These are phyloP conservation scores for Craseonycteris thonglongyai DNA, from an alignment of 2,113 vertebrate genomes.

Conservation along the genomic window DNA sequence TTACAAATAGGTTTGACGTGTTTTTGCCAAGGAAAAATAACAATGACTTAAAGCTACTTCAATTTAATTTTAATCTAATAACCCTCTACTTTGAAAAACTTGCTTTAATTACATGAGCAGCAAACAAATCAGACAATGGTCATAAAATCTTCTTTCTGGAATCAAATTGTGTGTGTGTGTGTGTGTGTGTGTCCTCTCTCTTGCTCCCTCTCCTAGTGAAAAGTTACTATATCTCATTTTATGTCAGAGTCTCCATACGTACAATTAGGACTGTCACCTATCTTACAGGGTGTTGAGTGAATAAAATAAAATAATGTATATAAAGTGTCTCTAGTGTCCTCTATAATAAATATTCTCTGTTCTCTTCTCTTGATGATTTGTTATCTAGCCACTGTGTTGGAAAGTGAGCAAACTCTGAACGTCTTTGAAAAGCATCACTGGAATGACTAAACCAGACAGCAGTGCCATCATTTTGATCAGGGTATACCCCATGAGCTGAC, in stretches of 20 bases:
- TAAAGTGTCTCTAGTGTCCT: not conserved
- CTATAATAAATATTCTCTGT: not conserved
- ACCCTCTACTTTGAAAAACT: not conserved
- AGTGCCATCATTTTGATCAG: not conserved
- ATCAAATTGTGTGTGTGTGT: not conserved
- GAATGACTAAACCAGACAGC: not conserved
- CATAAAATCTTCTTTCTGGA: not conserved
- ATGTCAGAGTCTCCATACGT: not conserved
- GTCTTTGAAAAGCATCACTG: not conserved
- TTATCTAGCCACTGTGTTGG: not conserved
- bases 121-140: not conserved
- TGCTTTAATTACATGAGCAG: not conserved
- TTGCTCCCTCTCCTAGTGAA: not conserved
- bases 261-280: not conserved
- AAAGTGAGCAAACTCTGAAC: not conserved
- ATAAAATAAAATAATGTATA: not conserved
- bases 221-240: not conserved
- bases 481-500: not conserved
- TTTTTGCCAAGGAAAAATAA: not conserved
- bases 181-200: not conserved
- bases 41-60: not conserved
- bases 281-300: not conserved
- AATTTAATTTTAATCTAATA: not conserved
- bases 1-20: not conserved
- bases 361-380: not conserved